Evolutionary conservation across 2,113 vertebrate species (phyloP), one percentile per base, ranked within the genome.

Genomic region (Ibidorhyncha struthersii): DNA sequence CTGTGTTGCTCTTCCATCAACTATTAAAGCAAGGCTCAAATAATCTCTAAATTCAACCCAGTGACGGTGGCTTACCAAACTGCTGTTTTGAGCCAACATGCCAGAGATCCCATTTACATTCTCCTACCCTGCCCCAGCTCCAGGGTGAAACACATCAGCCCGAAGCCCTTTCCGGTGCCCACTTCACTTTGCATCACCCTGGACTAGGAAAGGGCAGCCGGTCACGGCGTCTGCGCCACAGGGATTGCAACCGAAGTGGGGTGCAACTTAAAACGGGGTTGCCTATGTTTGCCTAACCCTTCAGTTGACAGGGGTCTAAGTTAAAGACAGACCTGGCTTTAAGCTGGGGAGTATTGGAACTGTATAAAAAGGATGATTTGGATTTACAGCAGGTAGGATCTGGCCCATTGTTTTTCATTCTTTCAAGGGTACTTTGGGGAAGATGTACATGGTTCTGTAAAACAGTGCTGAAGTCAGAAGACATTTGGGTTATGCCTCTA

Each of bases 141-240:
- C 59, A 49, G 30, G 13, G 14, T 66, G n/a, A 55, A 32, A n/a
- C 70, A 10, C 22, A 27, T 20, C 66, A 41, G 7, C 38, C 14
- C 43, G 47, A 41, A 67, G 10, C 9, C 32, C 29, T 29, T 92
- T 7, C 52, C 63, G 69, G 69, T 12, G 36, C 18, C 32, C 61
- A 3, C 10, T 21, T 58, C 49, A 12, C 56, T 56, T 6, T 17
- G 34, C 52, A 41, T 50, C 2, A 1, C 5, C 52, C 32, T n/a
- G 38, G 32, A 3, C 20, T 16, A 11, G 59, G 55, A 38, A 66
- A 0, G 6, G 29, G 32, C 34, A 78, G 30, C 9, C 0, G 0
- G n/a, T 36, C 34, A 27, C 0, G 3, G 21, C 0, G 0, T 47
- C 17, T 43, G 7, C 36, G 18, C 40, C 63, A 4, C 0, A 0